Conservation (phyloP, 2,888 invertebrate genomes). For the Metacarcinus magister region DNA sequence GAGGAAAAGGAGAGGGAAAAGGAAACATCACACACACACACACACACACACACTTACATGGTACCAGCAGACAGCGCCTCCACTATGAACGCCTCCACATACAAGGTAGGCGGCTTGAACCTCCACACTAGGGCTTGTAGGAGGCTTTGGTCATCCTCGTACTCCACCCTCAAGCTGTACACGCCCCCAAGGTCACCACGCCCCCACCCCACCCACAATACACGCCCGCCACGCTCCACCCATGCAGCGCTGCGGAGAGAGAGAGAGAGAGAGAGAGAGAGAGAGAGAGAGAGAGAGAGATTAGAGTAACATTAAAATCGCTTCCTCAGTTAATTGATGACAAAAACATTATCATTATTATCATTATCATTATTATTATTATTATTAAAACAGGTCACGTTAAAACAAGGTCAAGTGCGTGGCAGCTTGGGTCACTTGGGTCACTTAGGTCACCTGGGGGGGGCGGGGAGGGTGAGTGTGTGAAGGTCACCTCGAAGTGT, state of each 20-base stretch:
- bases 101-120: slow-evolving; percentile 66
- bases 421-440: too few species aligned
- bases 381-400: too few species aligned
- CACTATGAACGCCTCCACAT: slow-evolving; percentile 70
- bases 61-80: slow-evolving; percentile 70
- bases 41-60: slow-evolving; percentile 63
- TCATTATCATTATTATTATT: too few species aligned
- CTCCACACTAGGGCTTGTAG: slow-evolving; percentile 76
- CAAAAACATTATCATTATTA: too few species aligned
- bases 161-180: slow-evolving; percentile 70
- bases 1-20: too few species aligned
- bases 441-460: slow-evolving; percentile 35
- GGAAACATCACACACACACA: background rate
- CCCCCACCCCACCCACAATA: slow-evolving; percentile 65
- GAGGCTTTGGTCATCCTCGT: slow-evolving; percentile 68
- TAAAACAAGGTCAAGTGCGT: too few species aligned
- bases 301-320: too few species aligned
- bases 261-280: too few species aligned
- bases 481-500: slow-evolving; percentile 54
- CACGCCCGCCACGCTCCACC: slow-evolving; percentile 57
- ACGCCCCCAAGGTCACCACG: slow-evolving; percentile 40
- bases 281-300: too few species aligned
- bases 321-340: too few species aligned
- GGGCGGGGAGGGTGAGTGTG: slow-evolving; percentile 50
- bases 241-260: slow-evolving; percentile 59